Base-by-base conservation (phyloP, 2,113 vertebrate genomes). In the Lamprologus callipterus region DNA sequence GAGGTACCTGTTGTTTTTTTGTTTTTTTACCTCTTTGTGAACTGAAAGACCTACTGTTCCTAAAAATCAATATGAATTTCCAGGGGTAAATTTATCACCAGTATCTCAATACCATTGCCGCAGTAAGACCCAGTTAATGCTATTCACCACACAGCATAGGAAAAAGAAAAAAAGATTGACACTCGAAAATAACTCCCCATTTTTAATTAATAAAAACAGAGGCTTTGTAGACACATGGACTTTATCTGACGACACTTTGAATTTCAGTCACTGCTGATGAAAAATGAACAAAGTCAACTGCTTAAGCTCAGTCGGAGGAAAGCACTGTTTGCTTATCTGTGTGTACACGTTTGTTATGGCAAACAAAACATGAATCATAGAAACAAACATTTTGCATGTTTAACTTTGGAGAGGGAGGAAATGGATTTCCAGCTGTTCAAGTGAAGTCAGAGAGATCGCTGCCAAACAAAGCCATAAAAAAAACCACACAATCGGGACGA, bases 291-390 rank as follows among this genome's bases (percentile, higher is more conserved):
- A 85, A 84, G 83, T 68, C 33, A 58, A 33, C 40, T 53, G 78
- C 88, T 92, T 82, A 17, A 81, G 65, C 51, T 87, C 8, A 8
- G 65, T 35, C 4, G 12, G 84, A 80, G 75, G 40, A 88, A 65
- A 80, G 60, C 86, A 54, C 75, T 19, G 65, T 70, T 80, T 87
- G 81, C 82, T 90, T 90, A 90, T 93, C 84, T 83, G 78, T 84
- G 87, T 89, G 65, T 57, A 58, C 81, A 85, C 45, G 21, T 91
- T 89, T 80, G 42, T 79, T 57, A 19, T 2, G 16, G 88, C 88
- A 93, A 93, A 92, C 88, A 91, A 68, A 51, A 49, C 83, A 86
- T 91, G 53, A 88, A 93, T 94, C 87, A 94, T 89, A 87, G 82
- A 91, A 93, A 92, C 87, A 92, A 88, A 91, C 85, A 85, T 63